phyloP scores from a whole-genome alignment of 2,797 vertebrate genomes.

The Lithobates pipiens region DNA sequence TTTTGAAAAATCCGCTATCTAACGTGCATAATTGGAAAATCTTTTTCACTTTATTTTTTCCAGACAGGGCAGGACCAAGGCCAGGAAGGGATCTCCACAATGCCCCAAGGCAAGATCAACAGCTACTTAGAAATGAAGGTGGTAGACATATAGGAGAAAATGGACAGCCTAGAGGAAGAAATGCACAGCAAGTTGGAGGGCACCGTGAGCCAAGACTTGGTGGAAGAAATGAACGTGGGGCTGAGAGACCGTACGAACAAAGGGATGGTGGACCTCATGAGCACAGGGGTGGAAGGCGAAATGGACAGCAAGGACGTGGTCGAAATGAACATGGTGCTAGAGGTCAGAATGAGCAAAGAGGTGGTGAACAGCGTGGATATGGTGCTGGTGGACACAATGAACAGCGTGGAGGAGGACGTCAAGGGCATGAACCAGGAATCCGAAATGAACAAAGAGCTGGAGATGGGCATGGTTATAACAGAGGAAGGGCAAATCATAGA shows the following conservation, averaged over 20 bases:
- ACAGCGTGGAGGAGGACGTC: constrained; percentile 57
- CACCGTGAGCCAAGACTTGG: constrained; percentile 13
- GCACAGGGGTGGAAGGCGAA: constrained; percentile 33
- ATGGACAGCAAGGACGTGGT: constrained; percentile 54
- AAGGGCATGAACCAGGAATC: constrained; percentile 53
- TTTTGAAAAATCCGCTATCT: background rate
- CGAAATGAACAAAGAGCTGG: constrained; percentile 47
- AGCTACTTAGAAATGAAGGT: constrained; percentile 63
- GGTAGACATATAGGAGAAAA: constrained; percentile 52
- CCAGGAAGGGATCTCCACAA: constrained; percentile 64
- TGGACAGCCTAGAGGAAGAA: constrained; percentile 58
- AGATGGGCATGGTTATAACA: constrained; percentile 30
- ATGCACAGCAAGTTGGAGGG: constrained; percentile 4
- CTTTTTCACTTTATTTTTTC: background rate
- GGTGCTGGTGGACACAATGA: constrained; percentile 16
- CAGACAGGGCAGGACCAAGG: constrained; percentile 10
- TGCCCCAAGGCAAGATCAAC: constrained; percentile 61
- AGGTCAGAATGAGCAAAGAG: constrained; percentile 64
- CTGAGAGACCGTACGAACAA: constrained; percentile 58
- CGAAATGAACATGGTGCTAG: constrained; percentile 56
- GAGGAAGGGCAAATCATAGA: constrained; percentile 62
- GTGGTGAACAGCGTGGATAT: constrained; percentile 42
- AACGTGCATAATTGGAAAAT: background rate
- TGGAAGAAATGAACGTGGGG: constrained; percentile 51
- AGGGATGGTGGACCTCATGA: constrained; percentile 49